These are phyloP conservation scores for Lithobates sylvaticus DNA, from an alignment of 2,797 vertebrate genomes.

Conservation along the genomic window DNA sequence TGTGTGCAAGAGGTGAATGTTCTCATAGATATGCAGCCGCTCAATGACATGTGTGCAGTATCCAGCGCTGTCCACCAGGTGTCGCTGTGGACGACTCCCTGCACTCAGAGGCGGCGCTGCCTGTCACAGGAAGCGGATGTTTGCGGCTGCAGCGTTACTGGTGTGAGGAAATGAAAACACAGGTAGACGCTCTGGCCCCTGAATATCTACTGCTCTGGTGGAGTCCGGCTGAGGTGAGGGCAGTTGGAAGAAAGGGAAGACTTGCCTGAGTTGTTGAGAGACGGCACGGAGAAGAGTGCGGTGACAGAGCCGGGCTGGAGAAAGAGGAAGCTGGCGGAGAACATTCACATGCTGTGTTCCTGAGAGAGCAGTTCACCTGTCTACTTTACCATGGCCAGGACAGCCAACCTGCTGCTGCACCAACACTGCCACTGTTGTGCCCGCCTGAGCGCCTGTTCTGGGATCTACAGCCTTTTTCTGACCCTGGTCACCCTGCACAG, in stretches of 20 bases:
- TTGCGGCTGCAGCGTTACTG: not conserved
- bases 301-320: not conserved
- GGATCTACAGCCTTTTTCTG: slow-evolving; percentile 43
- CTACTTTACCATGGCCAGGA: not conserved
- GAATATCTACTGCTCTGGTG: slow-evolving; percentile 48
- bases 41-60: not conserved
- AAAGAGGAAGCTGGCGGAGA: not conserved
- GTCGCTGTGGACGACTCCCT: slow-evolving; percentile 15
- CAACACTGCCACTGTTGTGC: not conserved
- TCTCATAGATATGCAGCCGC: not conserved
- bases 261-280: not conserved
- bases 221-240: slow-evolving; percentile 33
- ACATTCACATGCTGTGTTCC: slow-evolving; percentile 33
- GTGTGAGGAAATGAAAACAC: slow-evolving; percentile 36
- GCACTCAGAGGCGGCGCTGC: not conserved
- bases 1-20: not conserved
- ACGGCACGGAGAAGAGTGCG: not conserved
- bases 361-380: not conserved
- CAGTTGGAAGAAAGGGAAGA: not conserved
- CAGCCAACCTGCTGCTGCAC: slow-evolving; percentile 8
- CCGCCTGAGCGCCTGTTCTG: not conserved
- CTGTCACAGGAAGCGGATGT: slow-evolving; percentile 57
- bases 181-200: slow-evolving; percentile 33
- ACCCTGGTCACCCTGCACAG: slow-evolving; percentile 51
- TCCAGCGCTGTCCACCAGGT: not conserved